Base-by-base conservation (phyloP, 1,140 invertebrate species). In the Pomacea maculata region DNA sequence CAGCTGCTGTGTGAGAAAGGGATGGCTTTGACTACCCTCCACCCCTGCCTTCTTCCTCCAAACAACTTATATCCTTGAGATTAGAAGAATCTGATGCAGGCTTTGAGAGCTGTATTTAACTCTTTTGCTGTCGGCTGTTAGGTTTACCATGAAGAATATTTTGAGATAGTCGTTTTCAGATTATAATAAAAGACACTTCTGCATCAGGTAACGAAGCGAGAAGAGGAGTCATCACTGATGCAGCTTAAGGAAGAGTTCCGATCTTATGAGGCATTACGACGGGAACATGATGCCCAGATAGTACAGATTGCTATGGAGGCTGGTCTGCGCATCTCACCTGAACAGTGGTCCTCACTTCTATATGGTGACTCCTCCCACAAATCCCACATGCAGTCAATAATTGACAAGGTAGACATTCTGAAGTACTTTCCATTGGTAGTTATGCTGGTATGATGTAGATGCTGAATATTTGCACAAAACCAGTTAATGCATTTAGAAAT, bases 351-450 rank as follows among this genome's bases (percentile, higher is more conserved):
- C 12, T 96, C 97, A 14, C 90, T 99, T 61, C 91, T 99, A 3
- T 99, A 99, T 90, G 98, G 98, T 3, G 98, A 99, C 89, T 95
- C 95, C 0, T 93, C 94, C 25, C 98, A 99, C 88, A 99, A 99
- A 90, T 98, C 97, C 29, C 97, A 99, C 89, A 99, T 99, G 98
- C 98, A 99, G 91, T 98, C 97, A 86, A 99, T 99, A 80, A 98
- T 99, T 87, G 94, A 94, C 86, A 93, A 93, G 84, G 91, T 94
- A 83, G 57, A 9, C 57, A 61, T 17, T 61, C 15, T 61, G 11
- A 61, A 61, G 15, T 17, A 61, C 57, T 61, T 17, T 61, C 15
- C 34, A 45, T 45, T 45, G 0, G 34, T 45, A 45, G 34, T 45
- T 45, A 45, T 45, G 34, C 34, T 45, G 34, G 34, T 2, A 45